These are phyloP conservation scores for Parazoanthus atlanticus DNA, from an alignment of 92 coral and sea anemone species.

Conservation along the genomic window DNA sequence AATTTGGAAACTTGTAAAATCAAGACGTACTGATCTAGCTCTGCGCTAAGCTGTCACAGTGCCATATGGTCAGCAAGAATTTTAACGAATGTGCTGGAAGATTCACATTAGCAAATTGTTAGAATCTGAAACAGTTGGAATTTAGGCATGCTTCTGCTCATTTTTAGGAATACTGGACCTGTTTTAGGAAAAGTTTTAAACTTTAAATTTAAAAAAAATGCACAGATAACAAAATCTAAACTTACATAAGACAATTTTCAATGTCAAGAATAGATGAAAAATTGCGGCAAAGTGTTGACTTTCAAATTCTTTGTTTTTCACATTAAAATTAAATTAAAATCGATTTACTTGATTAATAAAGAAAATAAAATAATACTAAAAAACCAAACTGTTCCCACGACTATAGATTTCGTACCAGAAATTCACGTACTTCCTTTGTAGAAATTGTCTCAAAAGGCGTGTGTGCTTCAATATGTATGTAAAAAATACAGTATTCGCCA, in stretches of 20 bases:
- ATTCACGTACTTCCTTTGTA: not conserved
- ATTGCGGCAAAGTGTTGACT: not conserved
- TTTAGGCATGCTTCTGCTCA: no score
- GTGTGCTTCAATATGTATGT: not conserved
- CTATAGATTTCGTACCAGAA: not conserved
- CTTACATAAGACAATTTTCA: not conserved
- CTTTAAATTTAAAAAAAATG: not conserved
- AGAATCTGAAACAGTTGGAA: no score
- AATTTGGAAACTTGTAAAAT: not conserved
- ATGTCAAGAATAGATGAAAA: not conserved
- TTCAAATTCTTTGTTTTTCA: slow-evolving; percentile 10
- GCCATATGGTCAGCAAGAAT: not conserved
- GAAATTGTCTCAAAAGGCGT: not conserved
- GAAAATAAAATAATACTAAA: not conserved
- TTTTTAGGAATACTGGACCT: no score
- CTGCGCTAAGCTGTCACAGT: not conserved
- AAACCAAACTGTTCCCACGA: not conserved
- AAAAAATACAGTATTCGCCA: not conserved
- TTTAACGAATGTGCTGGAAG: not conserved
- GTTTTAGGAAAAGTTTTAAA: no score
- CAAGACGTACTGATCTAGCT: not conserved
- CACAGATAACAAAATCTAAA: not conserved
- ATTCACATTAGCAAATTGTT: not conserved
- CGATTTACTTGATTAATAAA: slow-evolving; percentile 17
- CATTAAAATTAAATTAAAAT: slow-evolving; percentile 17